phyloP scores from a whole-genome alignment of 1,140 invertebrate species.

The Trichonephila inaurata region DNA sequence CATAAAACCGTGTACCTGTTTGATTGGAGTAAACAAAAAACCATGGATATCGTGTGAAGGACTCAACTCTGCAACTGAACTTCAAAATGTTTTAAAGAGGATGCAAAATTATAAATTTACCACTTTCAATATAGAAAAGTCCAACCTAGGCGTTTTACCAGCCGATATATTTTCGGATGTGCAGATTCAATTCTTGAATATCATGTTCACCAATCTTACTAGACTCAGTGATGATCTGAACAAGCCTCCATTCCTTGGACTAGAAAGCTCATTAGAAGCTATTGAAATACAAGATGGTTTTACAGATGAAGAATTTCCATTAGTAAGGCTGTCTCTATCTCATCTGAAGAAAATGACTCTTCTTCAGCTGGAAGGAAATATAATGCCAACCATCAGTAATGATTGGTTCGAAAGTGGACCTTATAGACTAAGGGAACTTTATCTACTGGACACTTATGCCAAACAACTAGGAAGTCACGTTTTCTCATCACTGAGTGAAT shows the following conservation, averaged over 20 bases:
- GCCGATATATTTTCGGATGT: constrained; percentile 36
- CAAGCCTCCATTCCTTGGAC: constrained; percentile 41
- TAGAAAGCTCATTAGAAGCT: constrained; percentile 27
- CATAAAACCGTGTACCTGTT: constrained; percentile 60
- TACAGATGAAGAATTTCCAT: not conserved
- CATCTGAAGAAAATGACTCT: constrained; percentile 62
- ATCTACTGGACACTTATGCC: constrained; percentile 31
- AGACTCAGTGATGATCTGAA: constrained; percentile 37
- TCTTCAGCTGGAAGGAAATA: constrained; percentile 58
- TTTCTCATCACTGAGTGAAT: constrained; percentile 37
- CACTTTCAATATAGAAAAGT: constrained; percentile 15
- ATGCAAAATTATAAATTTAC: constrained; percentile 37
- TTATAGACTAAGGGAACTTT: constrained; percentile 37
- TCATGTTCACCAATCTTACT: constrained; percentile 51
- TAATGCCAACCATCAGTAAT: constrained; percentile 49
- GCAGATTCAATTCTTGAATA: constrained; percentile 33
- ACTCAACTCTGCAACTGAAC: not conserved
- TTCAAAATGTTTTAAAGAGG: constrained; percentile 14
- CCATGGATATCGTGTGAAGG: constrained; percentile 44
- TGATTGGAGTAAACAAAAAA: not conserved
- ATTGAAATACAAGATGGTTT: constrained; percentile 56
- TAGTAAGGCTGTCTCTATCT: constrained; percentile 42
- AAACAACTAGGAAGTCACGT: constrained; percentile 55
- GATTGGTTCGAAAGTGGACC: constrained; percentile 72
- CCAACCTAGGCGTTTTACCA: constrained; percentile 37